Base-by-base conservation (phyloP, 2,888 invertebrate genomes). In the Phaonia tiefii region DNA sequence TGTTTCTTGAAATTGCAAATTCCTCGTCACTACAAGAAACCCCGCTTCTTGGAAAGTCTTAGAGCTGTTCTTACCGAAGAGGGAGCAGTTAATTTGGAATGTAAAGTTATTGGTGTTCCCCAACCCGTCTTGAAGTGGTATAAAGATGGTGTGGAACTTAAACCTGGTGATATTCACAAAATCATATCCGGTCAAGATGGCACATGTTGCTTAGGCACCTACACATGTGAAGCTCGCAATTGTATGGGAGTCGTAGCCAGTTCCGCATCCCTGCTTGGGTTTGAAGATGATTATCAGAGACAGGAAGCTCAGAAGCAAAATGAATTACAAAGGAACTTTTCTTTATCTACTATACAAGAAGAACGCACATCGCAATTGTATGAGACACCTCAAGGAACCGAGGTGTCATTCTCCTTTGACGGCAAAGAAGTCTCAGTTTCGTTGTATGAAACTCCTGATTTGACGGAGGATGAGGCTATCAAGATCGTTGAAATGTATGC, bases 401-500 rank as follows among this genome's bases (percentile, higher is more conserved):
- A 97, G 89, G 94, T 97, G 42, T 97, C 97, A 0, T 97, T 97
- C 87, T 97, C 96, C 1, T 97, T 97, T 84, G 97, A 97, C 86
- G 97, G 97, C 1, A 96, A 96, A 91, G 97, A 97, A 91, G 96
- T 97, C 0, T 97, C 97, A 0, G 96, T 97, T 0, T 97, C 97
- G 2, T 91, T 97, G 1, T 97, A 97, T 87, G 97, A 97, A 91
- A 97, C 97, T 0, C 97, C 97, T 0, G 97, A 97, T 91, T 92
- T 97, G 66, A 97, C 97, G 0, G 97, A 97, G 90, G 96, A 97
- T 89, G 97, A 97, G 91, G 97, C 97, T 0, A 92, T 97, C 39
- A 96, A 97, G 91, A 96, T 97, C 86, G 95, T 97, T 0, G 97
- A 97, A 92, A 97, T 97, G 96, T 97, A 97, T 87, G 97, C 97